A percentile compares a stretch with the other conserved stretches of the same genome.
Conservation (phyloP, 2,113 vertebrate genomes). For the Odontesthes bonariensis region DNA sequence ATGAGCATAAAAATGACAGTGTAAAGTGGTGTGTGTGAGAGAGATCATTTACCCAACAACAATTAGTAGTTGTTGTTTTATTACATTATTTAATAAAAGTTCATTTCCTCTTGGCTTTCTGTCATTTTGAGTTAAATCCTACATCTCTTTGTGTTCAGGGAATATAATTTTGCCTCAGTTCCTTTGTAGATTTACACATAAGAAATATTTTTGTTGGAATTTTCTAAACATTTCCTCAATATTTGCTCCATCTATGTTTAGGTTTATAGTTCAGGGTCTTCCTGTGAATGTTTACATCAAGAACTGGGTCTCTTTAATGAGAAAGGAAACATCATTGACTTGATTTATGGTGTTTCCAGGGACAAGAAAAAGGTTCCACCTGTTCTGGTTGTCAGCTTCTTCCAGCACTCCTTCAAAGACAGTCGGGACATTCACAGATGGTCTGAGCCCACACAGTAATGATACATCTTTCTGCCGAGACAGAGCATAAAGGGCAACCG, state of each 20-base stretch:
- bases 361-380: constrained; percentile 1
- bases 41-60: not conserved
- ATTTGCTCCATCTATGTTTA: no score
- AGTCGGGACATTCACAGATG: constrained; percentile 4
- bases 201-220: no score
- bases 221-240: no score
- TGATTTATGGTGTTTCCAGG: constrained; percentile 10
- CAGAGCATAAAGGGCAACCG: not conserved
- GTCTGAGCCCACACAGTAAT: not conserved
- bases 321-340: not conserved
- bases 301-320: not conserved
- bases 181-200: no score
- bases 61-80: not conserved
- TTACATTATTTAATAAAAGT: not conserved
- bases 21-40: not conserved
- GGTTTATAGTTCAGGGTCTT: not conserved
- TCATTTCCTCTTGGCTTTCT: not conserved
- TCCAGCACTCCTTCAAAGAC: not conserved
- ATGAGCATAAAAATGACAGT: not conserved
- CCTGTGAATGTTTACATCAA: not conserved
- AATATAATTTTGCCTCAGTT: no score
- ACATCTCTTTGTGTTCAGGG: no score
- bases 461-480: constrained; percentile 15
- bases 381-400: constrained; percentile 23
- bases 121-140: no score